Base-by-base conservation (phyloP, 1,140 invertebrate genomes). In the Penaeus japonicus region DNA sequence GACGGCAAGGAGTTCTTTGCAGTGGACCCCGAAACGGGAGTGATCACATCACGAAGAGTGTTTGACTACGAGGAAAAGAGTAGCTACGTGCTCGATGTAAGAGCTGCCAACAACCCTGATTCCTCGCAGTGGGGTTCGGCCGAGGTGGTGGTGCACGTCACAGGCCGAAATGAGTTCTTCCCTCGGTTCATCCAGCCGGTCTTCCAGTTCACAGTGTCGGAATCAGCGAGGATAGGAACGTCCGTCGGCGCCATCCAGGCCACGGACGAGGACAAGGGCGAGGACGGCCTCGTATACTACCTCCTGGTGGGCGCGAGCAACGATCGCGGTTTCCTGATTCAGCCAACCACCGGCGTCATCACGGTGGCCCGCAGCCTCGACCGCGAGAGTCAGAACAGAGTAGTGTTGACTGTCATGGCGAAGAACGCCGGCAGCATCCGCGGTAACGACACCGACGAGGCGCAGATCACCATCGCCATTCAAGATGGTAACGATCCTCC, bases 401-500 rank as follows among this genome's bases (percentile, higher is more conserved):
- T 97, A 3, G 96, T 97, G 0, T 93, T 99, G 7, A 98, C 96
- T 0, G 97, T 98, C 0, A 95, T 99, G 93, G 98, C 98, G 0
- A 99, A 99, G 93, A 99, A 99, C 92, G 95, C 95, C 70, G 98
- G 98, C 15, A 96, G 97, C 39, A 98, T 99, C 88, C 94, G 96
- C 62, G 97, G 97, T 15, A 98, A 99, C 92, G 98, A 99, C 91
- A 98, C 97, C 0, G 98, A 99, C 92, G 97, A 97, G 92, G 97
- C 97, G 5, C 96, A 97, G 93, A 96, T 99, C 0, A 96, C 97
- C 39, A 96, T 99, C 85, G 96, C 96, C 1, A 97, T 99, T 83
- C 96, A 98, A 93, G 98, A 99, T 92, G 97, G 97, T 5, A 99
- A 99, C 92, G 97, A 99, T 94, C 97, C 98, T 4, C 98, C 98